phyloP scores from a whole-genome alignment of 2,888 invertebrate genomes.

The Lithophane semibrunnea region DNA sequence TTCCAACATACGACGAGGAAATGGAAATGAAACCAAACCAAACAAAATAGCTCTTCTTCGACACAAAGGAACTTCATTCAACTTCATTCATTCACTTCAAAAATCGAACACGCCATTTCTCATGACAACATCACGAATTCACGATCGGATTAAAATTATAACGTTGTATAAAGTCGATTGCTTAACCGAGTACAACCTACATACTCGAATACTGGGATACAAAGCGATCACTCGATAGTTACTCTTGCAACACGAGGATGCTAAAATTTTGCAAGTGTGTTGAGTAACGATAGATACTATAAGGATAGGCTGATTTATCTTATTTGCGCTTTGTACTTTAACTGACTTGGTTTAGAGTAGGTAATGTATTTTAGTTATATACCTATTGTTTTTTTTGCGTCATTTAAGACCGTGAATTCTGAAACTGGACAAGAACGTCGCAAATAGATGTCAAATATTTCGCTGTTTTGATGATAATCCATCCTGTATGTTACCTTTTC shows the following conservation, averaged over 20 bases:
- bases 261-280: conserved; percentile 69
- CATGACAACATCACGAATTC: conserved; percentile 2
- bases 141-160: conserved; percentile 68
- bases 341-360: background rate
- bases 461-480: too few species aligned
- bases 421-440: too few species aligned
- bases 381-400: too few species aligned
- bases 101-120: conserved; percentile 7
- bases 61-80: background rate
- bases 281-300: conserved; percentile 56
- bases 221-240: conserved; percentile 48
- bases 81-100: background rate
- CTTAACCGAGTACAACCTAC: conserved; percentile 12
- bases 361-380: background rate
- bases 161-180: conserved; percentile 67
- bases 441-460: too few species aligned
- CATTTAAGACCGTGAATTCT: too few species aligned
- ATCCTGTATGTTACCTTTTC: too few species aligned
- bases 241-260: conserved; percentile 54
- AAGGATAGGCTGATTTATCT: conserved; percentile 35
- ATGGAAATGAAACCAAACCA: background rate
- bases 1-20: too few species aligned
- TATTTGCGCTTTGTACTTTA: conserved; percentile 6
- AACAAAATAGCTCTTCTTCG: background rate
- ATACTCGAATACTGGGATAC: conserved; percentile 38